These are phyloP conservation scores for Dolichopus griseipennis DNA, from an alignment of 2,888 invertebrate genomes.

Conservation along the genomic window DNA sequence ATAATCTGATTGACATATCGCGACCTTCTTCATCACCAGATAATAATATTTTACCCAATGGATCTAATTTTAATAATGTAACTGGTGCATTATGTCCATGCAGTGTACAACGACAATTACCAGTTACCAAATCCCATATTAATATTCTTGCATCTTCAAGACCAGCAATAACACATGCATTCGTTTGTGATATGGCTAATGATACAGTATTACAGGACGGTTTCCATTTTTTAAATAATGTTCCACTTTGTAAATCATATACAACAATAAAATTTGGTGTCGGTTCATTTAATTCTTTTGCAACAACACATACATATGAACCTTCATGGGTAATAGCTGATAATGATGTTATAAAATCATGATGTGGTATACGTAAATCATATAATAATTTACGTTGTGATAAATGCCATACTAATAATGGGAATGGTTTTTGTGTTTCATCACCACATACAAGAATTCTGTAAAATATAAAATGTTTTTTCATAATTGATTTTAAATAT, in stretches of 20 bases:
- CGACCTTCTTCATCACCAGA: slow-evolving; percentile 63
- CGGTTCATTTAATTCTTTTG: slow-evolving; percentile 63
- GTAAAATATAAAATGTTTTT: slow-evolving; percentile 25
- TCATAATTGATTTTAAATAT: background rate
- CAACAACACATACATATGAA: slow-evolving; percentile 63
- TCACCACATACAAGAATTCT: slow-evolving; percentile 83
- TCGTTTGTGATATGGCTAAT: slow-evolving; percentile 74
- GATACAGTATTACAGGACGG: slow-evolving; percentile 74
- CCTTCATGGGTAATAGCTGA: slow-evolving; percentile 81
- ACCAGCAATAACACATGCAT: slow-evolving; percentile 75
- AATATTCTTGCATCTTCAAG: slow-evolving; percentile 72
- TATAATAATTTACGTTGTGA: slow-evolving; percentile 74
- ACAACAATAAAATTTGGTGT: slow-evolving; percentile 83
- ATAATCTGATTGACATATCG: slow-evolving; percentile 68
- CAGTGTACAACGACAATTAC: slow-evolving; percentile 68
- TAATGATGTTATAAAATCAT: slow-evolving; percentile 75
- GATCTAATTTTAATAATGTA: slow-evolving; percentile 62
- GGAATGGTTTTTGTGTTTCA: slow-evolving; percentile 87
- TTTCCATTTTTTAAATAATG: slow-evolving; percentile 86
- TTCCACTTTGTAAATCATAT: slow-evolving; percentile 82
- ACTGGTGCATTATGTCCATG: slow-evolving; percentile 73
- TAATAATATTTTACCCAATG: slow-evolving; percentile 61
- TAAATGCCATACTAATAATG: slow-evolving; percentile 80
- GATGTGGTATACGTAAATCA: slow-evolving; percentile 79
- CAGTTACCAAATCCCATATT: slow-evolving; percentile 80